Evolutionary conservation across 2,888 invertebrate genomes (phyloP).

Genomic region (Pharmacophagus antenor): DNA sequence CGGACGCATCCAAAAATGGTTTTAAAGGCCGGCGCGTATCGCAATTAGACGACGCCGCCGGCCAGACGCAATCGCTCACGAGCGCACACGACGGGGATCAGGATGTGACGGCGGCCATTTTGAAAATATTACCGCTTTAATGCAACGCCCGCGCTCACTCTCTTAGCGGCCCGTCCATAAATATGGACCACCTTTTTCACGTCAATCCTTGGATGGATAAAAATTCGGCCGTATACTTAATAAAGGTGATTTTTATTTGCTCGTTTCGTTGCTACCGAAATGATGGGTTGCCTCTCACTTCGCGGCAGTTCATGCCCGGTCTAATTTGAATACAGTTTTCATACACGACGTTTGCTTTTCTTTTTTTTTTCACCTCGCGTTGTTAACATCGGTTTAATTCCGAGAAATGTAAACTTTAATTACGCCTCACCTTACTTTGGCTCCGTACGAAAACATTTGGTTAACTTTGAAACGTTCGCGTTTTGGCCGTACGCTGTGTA

Average conservation of each 20-base stretch:
- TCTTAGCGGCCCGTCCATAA: constrained; percentile 36
- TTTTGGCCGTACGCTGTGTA: constrained; percentile 33
- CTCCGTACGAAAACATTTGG: constrained; percentile 38
- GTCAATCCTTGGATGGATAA: constrained; percentile 43
- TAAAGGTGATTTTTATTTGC: constrained; percentile 47
- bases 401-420: constrained; percentile 50
- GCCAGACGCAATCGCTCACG: constrained; percentile 51
- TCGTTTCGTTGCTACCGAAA: constrained; percentile 59
- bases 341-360: constrained; percentile 35
- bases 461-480: constrained; percentile 27
- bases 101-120: constrained; percentile 49
- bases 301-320: constrained; percentile 47
- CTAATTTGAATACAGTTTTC: constrained; percentile 59
- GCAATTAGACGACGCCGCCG: constrained; percentile 54
- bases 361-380: constrained; percentile 50
- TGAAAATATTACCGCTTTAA: constrained; percentile 48
- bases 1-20: constrained; percentile 37
- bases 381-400: constrained; percentile 47
- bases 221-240: constrained; percentile 51
- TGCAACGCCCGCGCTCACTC: constrained; percentile 35
- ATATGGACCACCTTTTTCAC: constrained; percentile 40
- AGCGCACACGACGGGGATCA: constrained; percentile 40
- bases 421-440: constrained; percentile 29
- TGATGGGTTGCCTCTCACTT: constrained; percentile 61
- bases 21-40: constrained; percentile 49